Evolutionary conservation across 2,888 invertebrate species (phyloP).

Genomic region (Dolomedes plantarius): DNA sequence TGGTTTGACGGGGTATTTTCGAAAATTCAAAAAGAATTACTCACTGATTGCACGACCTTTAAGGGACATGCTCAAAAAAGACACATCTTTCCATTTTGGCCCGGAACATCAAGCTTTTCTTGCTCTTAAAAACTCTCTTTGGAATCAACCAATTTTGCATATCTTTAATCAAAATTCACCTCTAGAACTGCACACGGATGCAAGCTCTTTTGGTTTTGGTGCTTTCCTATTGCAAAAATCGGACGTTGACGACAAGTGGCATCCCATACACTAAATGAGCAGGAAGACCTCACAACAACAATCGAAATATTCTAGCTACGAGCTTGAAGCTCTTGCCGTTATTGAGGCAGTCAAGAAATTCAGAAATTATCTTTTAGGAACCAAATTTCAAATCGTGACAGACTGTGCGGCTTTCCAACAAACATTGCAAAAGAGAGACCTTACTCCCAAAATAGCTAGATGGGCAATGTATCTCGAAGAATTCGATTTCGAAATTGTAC

Average conservation of each 20-base stretch:
- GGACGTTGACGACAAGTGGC: conserved; percentile 10
- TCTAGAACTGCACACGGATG: background rate
- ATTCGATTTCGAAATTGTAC: conserved; percentile 29
- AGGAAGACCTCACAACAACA: background rate
- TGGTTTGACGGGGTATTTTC: too few relatives aligned
- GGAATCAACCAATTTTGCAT: background rate
- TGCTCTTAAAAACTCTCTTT: background rate
- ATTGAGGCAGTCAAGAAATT: conserved; percentile 20
- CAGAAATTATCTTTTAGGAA: conserved; percentile 17
- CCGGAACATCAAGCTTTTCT: conserved; percentile 12
- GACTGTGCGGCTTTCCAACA: conserved; percentile 19
- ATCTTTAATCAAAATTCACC: background rate
- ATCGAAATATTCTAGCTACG: conserved; percentile 18
- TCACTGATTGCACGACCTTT: conserved; percentile 15
- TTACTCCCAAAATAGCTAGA: background rate
- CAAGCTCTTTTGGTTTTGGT: background rate
- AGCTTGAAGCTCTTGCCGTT: conserved; percentile 21
- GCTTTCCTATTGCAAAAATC: conserved; percentile 25
- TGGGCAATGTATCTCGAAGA: conserved; percentile 14
- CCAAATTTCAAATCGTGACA: conserved; percentile 21
- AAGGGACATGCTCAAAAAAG: conserved; percentile 28
- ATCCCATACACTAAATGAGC: conserved; percentile 13
- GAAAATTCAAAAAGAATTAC: conserved; percentile 29
- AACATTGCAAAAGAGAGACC: background rate
- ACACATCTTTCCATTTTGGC: background rate